These are phyloP conservation scores for Eubucco bourcierii DNA, from an alignment of 2,113 vertebrate genomes.

Conservation along the genomic window DNA sequence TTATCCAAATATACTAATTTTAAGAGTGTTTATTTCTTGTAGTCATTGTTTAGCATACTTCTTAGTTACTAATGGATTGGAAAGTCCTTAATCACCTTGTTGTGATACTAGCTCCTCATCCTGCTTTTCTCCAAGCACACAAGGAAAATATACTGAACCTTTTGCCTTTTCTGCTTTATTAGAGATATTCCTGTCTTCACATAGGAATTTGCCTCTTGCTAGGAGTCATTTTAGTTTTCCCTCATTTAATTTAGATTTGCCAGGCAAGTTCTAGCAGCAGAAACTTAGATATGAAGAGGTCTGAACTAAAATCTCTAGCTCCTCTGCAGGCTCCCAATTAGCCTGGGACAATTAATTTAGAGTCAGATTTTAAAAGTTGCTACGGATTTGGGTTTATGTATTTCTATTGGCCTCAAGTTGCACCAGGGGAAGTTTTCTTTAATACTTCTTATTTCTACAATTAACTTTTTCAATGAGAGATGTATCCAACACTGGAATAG, in stretches of 20 bases:
- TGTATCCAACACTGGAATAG: too few species aligned
- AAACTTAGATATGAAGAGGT: not conserved
- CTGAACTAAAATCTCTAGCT: not conserved
- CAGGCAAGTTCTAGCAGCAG: not conserved
- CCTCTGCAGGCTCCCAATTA: not conserved
- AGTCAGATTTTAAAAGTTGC: not conserved
- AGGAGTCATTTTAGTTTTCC: not conserved
- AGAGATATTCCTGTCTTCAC: not conserved
- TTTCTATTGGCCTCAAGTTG: not conserved
- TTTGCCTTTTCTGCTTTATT: not conserved
- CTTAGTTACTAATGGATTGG: constrained; percentile 19
- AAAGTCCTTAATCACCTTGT: not conserved
- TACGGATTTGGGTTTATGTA: not conserved
- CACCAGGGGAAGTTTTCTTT: too few species aligned
- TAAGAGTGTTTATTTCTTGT: not conserved
- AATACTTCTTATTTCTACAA: too few species aligned
- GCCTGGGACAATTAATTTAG: not conserved
- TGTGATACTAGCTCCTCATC: not conserved
- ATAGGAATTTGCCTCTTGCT: not conserved
- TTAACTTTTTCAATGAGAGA: too few species aligned
- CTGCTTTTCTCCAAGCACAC: not conserved
- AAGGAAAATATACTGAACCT: not conserved
- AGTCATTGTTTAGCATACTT: not conserved
- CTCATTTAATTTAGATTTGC: not conserved
- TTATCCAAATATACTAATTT: not conserved